Conservation (phyloP, 53 echinoderm and acorn worm genomes). For the Echinarachnius parma region DNA sequence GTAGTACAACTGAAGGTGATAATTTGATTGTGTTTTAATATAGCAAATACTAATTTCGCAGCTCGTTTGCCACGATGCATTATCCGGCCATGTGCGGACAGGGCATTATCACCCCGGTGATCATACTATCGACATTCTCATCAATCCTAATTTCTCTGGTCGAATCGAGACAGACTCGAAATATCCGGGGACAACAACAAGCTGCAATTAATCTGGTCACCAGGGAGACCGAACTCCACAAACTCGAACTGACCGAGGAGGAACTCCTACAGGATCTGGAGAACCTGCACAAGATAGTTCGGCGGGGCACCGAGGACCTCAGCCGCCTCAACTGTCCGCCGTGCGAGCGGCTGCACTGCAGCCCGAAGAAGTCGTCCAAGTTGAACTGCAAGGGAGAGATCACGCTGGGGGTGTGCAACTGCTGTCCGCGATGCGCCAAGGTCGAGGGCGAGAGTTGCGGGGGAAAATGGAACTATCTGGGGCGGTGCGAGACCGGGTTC, state of each 20-base stretch:
- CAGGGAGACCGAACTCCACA: conserved; percentile 9
- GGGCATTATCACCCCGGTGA: conserved; percentile 13
- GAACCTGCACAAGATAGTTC: conserved; percentile 19
- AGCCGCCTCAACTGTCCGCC: conserved; percentile 67
- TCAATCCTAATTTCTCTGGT: conserved; percentile 7
- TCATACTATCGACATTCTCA: conserved; percentile 14
- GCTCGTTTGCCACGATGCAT: conserved; percentile 1
- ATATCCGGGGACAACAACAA: conserved; percentile 7
- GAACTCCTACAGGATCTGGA: conserved; percentile 36
- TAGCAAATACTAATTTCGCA: neutral
- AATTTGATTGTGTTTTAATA: neutral
- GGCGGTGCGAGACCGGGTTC: conserved; percentile 72
- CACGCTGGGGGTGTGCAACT: conserved; percentile 80
- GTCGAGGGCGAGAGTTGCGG: conserved; percentile 83
- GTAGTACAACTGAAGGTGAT: no score
- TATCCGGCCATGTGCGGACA: neutral
- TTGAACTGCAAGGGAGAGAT: conserved; percentile 82
- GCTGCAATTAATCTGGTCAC: no score
- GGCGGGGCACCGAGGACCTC: conserved; percentile 31
- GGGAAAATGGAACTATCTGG: conserved; percentile 87
- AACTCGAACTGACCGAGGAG: conserved; percentile 26
- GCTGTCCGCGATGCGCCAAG: conserved; percentile 88
- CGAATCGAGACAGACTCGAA: conserved; percentile 12
- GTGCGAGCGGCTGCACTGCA: conserved; percentile 80
- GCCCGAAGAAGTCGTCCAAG: conserved; percentile 75